Base-by-base conservation (phyloP, 2,113 vertebrate species). In the Rissa tridactyla region DNA sequence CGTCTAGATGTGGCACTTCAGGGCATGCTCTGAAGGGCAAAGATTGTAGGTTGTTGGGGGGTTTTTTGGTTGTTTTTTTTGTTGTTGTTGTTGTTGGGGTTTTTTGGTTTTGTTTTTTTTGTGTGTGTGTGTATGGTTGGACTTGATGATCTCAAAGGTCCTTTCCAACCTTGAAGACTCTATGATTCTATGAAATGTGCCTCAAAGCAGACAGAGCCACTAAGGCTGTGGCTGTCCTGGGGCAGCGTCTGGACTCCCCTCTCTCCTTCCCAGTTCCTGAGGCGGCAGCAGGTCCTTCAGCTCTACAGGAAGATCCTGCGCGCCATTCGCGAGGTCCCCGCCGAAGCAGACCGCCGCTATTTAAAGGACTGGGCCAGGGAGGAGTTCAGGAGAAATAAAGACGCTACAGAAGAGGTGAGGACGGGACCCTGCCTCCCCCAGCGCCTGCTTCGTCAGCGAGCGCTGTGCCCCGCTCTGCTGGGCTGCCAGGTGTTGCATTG, bases 361-460 rank as follows among this genome's bases (percentile, higher is more conserved):
- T 93, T 99, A 25, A 95, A 90, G 86, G 98, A 98, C 57, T 99
- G 99, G 99, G 98, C 99, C 34, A 97, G 99, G 85, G 98, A 98
- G 14, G 99, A 99, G 92, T 99, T 99, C 97, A 98, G 96, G 96
- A 98, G 98, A 85, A 99, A 99, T 57, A 99, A 98, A 85, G 96
- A 62, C 7, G 98, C 98, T 30, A 99, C 98, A 1, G 97, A 99
- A 36, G 98, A 99, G 99, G 99, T 99, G 89, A 96, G 94, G 61
- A 4, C 7, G 0, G 12, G 32, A 64, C 8, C 15, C 23, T 5
- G 9, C 57, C 4, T 1, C 26, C 18, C 14, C 4, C 21, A 5
- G 7, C 1, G 3, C 13, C 25, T 7, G 42, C 27, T 42, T 60
- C 4, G 5, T n/a, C 22, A 34, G 5, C 3, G 8, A 34, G n/a